Conservation (phyloP, 1,140 invertebrate species). For the Drosophila guanche region DNA sequence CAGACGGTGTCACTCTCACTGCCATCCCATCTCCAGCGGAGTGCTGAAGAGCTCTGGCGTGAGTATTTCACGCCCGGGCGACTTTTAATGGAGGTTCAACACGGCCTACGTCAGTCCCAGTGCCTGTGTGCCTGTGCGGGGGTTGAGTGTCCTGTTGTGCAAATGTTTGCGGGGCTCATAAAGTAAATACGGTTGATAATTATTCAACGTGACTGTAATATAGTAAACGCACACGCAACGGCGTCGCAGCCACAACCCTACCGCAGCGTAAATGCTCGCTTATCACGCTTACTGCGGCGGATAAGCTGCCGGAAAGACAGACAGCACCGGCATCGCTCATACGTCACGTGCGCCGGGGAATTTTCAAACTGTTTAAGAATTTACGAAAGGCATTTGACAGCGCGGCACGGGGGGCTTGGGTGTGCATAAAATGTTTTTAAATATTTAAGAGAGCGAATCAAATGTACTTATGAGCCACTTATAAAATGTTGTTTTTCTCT, state of each 20-base stretch:
- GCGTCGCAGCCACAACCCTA: constrained; percentile 5
- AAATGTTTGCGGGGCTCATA: constrained; percentile 66
- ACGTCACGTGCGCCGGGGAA: constrained; percentile 5
- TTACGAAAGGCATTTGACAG: background rate
- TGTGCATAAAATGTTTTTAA: background rate
- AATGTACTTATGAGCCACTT: constrained; percentile 16
- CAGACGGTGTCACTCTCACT: background rate
- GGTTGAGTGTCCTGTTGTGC: constrained; percentile 48
- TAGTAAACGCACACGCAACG: constrained; percentile 39
- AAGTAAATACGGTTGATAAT: constrained; percentile 74
- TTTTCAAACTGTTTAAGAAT: constrained; percentile 5
- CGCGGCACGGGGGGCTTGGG: too few relatives aligned
- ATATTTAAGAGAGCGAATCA: constrained; percentile 17
- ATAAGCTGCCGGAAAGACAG: constrained; percentile 3
- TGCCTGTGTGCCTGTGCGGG: constrained; percentile 27
- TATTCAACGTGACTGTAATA: constrained; percentile 65
- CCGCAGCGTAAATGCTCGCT: constrained; percentile 29
- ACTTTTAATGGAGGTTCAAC: constrained; percentile 45
- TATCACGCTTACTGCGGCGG: constrained; percentile 23
- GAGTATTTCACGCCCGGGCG: constrained; percentile 31
- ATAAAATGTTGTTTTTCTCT: constrained; percentile 9
- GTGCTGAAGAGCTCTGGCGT: background rate
- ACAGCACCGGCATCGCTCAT: constrained; percentile 34
- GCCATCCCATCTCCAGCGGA: constrained; percentile 12
- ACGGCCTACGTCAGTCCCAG: constrained; percentile 48